Evolutionary conservation across 2,888 invertebrate genomes (phyloP), one percentile per base, ranked within the genome.

Genomic region (Hirtodrosophila duncani): DNA sequence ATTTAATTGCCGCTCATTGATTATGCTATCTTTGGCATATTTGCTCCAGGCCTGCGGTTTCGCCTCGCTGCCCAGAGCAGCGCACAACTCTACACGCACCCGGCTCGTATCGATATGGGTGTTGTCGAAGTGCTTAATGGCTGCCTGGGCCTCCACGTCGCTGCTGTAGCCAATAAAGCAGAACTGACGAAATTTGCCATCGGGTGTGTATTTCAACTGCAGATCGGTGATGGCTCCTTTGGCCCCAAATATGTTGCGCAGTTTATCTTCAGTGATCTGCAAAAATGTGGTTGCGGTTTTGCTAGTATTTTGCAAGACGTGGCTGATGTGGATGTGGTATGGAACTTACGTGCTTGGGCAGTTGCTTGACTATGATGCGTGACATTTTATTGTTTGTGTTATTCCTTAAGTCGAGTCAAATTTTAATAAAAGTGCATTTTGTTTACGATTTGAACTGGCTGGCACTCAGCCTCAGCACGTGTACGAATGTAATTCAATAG

Each of bases 1-100:
- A 14, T 50, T 67, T 0, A 49, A 20, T 8, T 61, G 59, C 2
- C 71, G 75, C 10, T 51, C 37, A 9, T 53, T 65, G 33, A 90
- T 90, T 49, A 91, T 90, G 83, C 93, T 94, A 52, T 95, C 95
- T 23, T 90, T 85, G 1, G 96, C 91, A 88, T 97, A 93, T 88
- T 96, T 97, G 85, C 97, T 98, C 97, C 97, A 97, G 0, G 97
- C 91, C 86, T 94, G 91, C 1, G 96, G 95, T 85, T 97, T 97
- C 27, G 90, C 83, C 81, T 91, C 91, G 17, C 88, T 89, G 71
- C 93, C 93, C 69, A 94, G 87, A 39, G 89, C 88, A 1, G 91
- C 90, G 84, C 94, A 94, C 2, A 88, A 84, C 84, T 95, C 91
- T 0, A 98, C 95, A 67, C 89, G 89, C 56, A 99, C 93, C 88